Base-by-base conservation (phyloP, 2,888 invertebrate genomes). In the Portevinia maculata region DNA sequence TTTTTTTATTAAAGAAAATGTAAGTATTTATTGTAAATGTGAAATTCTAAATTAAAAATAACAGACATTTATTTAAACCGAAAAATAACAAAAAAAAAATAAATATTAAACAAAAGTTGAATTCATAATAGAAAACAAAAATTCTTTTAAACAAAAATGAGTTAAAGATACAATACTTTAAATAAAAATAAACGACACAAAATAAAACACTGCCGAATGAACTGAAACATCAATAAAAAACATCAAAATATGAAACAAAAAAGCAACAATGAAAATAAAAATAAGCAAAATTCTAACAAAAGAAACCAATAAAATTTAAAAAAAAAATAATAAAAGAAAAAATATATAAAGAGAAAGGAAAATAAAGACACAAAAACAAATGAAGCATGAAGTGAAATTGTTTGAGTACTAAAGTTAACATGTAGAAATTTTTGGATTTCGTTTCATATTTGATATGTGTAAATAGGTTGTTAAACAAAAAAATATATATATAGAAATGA, bases 121-220 rank as follows among this genome's bases (percentile, higher is more conserved):
- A 85, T 85, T 85, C 81, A 84, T 13, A 84, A 85, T 84, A 59
- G 86, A 74, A 85, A 85, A 85, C 86, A 78, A 62, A 79, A 79
- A 84, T 84, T 84, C 71, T 71, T 83, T 83, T 83, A 83, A 78
- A 69, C 15, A 13, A 62, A 19, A 44, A 53, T 73, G 39, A 44
- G 50, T 75, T 59, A 65, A 48, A 48, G 59, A 65, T 24, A 52
- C 34, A 60, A 59, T 52, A 65, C 28, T 62, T 17, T 62, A 37
- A 79, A 37, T 64, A 85, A 76, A 70, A 64, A 84, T 34, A 78
- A 70, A 84, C 24, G 69, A 39, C 74, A 73, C 59, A 52, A 65
- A 41, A 53, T 70, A 85, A 65, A 76, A 84, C 74, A 85, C 81
- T 70, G 71, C 74, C 85, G 75, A 79, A 84, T 59, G 76, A 74